Percentiles rank a stretch among this genome's conserved stretches.
Evolutionary conservation across 2,797 vertebrate genomes (phyloP).

Genomic region (Babyrousa celebensis): DNA sequence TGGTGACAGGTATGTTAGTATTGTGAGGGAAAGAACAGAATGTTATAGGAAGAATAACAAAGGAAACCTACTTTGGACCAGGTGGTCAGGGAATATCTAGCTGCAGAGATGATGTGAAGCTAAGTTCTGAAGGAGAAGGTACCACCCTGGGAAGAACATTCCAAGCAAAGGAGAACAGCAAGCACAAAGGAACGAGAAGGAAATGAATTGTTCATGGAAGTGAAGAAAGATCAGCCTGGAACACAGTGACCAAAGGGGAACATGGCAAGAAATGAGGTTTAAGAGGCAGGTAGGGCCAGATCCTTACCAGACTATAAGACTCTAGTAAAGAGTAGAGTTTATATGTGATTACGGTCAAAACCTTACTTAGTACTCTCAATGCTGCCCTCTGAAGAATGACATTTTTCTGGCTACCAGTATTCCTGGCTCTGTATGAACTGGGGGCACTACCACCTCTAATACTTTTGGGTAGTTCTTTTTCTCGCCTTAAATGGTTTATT

Average conservation of each 20-base stretch:
- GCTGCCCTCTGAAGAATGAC: not conserved
- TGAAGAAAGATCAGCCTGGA: not conserved
- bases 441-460: not conserved
- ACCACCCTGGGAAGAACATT: not conserved
- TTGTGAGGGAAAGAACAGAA: not conserved
- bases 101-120: not conserved
- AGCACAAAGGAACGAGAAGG: not conserved
- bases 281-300: not conserved
- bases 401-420: not conserved
- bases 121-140: not conserved
- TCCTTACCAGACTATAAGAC: not conserved
- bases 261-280: not conserved
- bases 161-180: not conserved
- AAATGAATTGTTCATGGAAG: not conserved
- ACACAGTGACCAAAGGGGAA: not conserved
- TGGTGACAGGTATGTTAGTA: not conserved
- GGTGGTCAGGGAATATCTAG: not conserved
- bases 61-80: not conserved
- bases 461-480: constrained; percentile 6
- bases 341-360: not conserved
- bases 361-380: not conserved
- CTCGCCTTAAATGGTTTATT: not conserved
- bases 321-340: not conserved
- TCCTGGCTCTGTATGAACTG: not conserved
- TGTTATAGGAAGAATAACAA: not conserved